These are phyloP conservation scores for Cantharis rufa DNA, from an alignment of 2,888 invertebrate species.

Conservation along the genomic window DNA sequence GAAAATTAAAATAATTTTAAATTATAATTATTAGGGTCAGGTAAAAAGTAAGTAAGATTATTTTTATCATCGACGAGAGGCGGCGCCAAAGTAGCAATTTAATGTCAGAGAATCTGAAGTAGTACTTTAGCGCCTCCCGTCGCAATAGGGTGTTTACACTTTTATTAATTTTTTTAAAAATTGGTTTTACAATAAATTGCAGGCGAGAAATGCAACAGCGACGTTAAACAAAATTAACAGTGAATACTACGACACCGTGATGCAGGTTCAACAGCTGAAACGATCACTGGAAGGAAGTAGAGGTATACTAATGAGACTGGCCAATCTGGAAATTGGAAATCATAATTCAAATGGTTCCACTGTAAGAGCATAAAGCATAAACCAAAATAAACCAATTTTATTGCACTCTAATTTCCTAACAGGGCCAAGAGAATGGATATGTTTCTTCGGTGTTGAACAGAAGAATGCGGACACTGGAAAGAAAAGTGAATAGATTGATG, in stretches of 20 bases:
- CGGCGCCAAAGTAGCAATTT: too few relatives aligned
- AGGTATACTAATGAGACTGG: constrained; percentile 35
- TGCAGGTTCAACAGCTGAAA: constrained; percentile 40
- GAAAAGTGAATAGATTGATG: constrained; percentile 51
- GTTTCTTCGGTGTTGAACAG: constrained; percentile 36
- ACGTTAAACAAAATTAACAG: constrained; percentile 48
- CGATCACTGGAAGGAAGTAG: constrained; percentile 33
- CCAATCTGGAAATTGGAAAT: constrained; percentile 31
- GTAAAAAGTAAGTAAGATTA: too few relatives aligned
- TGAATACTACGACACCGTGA: constrained; percentile 39
- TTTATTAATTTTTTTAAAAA: too few relatives aligned
- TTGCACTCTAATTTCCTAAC: neutral
- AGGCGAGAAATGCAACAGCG: constrained; percentile 56
- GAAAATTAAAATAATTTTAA: too few relatives aligned
- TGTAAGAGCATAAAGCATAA: neutral
- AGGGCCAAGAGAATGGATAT: neutral
- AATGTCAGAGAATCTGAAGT: too few relatives aligned
- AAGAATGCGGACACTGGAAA: constrained; percentile 56
- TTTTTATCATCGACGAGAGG: too few relatives aligned
- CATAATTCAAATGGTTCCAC: neutral
- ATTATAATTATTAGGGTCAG: too few relatives aligned
- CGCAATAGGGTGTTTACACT: too few relatives aligned
- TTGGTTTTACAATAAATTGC: neutral
- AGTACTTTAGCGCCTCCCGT: too few relatives aligned
- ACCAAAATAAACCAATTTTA: neutral